Evolutionary conservation across 37 sponge, comb jelly and placozoan species (phyloP), one percentile per base, ranked within the genome.

Genomic region (Ianthella basta): DNA sequence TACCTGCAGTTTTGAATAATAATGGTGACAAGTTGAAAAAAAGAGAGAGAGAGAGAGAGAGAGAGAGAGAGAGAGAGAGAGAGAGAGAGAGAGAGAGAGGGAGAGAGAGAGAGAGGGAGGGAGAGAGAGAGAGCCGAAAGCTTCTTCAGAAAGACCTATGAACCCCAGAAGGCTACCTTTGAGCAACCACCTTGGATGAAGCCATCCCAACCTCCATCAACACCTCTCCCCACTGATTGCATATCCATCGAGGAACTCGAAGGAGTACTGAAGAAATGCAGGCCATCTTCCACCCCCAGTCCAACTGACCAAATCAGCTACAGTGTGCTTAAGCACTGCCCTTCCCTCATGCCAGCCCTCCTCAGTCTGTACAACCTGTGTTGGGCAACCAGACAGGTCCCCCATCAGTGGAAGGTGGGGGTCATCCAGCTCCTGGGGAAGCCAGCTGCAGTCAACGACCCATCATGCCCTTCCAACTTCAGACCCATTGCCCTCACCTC

Each of bases 41-140:
- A 72, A 35, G 41, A 57, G 59, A 23, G 32, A 59, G 18, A 39
- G 60, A 25, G 70, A 25, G 56, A 80, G 56, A 53, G 56, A 23
- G 30, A 14, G n/a, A 55, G 39, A n/a, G 59, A 70, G 60, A 16
- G 34, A 59, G 61, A 70, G 41, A 57, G 39, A 20, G 73, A 69
- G 39, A 80, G 75, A 19, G 54, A 27, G 80, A 79, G 25, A 55
- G 64, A 80, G 80, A 79, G 55, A 60, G 35, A 27, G 80, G 38
- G 63, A 82, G 82, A 63, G 66, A 61, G 82, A 82, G 66, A 82
- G 82, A 61, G 66, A 82, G 82, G 44, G 66, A 82, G 38, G 38
- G 66, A 82, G 82, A 32, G 53, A 61, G 82, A 36, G 38, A 82
- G 82, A 29, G 37, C n/a, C n/a, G n/a, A n/a, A n/a, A n/a, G n/a